Base-by-base conservation (phyloP, 1,140 invertebrate species). In the Ostrea edulis region DNA sequence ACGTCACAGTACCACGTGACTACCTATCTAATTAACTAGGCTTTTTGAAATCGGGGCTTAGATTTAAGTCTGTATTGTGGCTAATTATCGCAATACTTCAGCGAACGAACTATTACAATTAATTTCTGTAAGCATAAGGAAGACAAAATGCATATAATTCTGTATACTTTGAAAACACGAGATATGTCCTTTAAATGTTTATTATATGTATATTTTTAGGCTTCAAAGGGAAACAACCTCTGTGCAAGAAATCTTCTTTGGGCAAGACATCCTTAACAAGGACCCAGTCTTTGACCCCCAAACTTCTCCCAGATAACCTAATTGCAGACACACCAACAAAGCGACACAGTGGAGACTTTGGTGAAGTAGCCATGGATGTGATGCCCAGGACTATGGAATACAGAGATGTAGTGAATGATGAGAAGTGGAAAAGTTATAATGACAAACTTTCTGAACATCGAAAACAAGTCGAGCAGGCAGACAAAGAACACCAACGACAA, bases 251-350 rank as follows among this genome's bases (percentile, higher is more conserved):
- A 81, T 25, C 44, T 35, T 83, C 87, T 4, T 65, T 85, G 14
- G 86, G 58, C 8, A 93, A 93, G 81, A 90, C 86, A 71, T 88
- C 90, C 11, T 88, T 94, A 20, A 86, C 88, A 0, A 90, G 93
- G 29, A 93, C 93, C 14, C 87, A 87, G 53, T 94, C 93, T 25
- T 17, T 92, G 11, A 88, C 89, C 2, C 90, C 92, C 35, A 89
- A 71, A 12, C 89, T 90, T 25, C 54, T 86, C 12, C 58, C 87
- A 22, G 58, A 44, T 4, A 77, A 54, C 29, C 29, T 86, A n/a
- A 20, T 68, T 9, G 35, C 71, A 17, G 84, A 83, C 52, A 65
- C 77, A 0, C 7, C 51, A 20, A 12, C 65, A 55, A 65, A 84
- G 54, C 62, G 65, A 54, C 62, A 55, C 35, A 86, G 86, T 20